Conservation (phyloP, 2,888 invertebrate species). For the Pseudanteris insignis region DNA sequence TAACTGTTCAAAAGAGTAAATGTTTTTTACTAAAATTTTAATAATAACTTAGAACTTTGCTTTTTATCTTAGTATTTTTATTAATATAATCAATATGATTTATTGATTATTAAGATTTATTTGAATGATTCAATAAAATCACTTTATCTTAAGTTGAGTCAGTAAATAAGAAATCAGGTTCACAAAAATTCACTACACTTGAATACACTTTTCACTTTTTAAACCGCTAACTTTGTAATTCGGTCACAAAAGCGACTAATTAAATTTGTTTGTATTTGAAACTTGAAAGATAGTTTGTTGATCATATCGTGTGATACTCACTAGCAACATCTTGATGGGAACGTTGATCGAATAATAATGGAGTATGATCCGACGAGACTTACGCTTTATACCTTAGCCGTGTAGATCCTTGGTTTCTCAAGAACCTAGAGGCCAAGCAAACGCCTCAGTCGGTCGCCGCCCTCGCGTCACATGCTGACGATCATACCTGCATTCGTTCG, state of each 20-base stretch:
- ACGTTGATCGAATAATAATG: conserved; percentile 52
- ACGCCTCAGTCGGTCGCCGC: conserved; percentile 45
- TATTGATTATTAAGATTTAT: no score
- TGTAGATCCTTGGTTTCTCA: conserved; percentile 50
- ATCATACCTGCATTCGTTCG: conserved; percentile 21
- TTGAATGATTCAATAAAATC: background rate
- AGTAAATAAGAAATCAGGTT: no score
- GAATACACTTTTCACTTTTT: background rate
- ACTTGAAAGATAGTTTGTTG: background rate
- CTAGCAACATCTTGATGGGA: conserved; percentile 49
- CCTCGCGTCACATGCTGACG: no score
- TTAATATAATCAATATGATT: no score
- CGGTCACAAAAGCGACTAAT: no score
- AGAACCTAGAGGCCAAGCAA: conserved; percentile 49
- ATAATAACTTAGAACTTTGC: no score
- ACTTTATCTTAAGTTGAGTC: background rate
- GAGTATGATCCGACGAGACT: conserved; percentile 50
- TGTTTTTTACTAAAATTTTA: no score
- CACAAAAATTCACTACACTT: background rate
- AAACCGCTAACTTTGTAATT: background rate
- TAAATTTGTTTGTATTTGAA: background rate
- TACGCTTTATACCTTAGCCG: conserved; percentile 56
- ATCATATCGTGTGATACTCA: conserved; percentile 4
- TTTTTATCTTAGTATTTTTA: no score
- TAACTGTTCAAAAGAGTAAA: no score